Evolutionary conservation across 1,140 invertebrate genomes (phyloP).

Genomic region (Zaprionus kolodkinae): DNA sequence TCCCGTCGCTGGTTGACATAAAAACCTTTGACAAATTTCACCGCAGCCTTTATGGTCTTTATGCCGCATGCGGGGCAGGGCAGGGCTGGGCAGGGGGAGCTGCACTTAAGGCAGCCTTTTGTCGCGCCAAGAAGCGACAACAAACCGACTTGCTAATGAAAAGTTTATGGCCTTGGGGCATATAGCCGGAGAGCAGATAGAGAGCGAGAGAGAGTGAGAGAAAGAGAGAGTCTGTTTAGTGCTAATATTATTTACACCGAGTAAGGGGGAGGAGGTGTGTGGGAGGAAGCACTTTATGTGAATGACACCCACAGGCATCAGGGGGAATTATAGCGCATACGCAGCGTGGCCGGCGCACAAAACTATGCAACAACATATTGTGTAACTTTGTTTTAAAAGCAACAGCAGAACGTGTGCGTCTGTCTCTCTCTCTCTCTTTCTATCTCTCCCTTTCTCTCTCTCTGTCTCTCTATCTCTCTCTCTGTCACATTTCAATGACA

Average conservation of each 20-base stretch:
- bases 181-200: constrained; percentile 36
- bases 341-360: constrained; percentile 43
- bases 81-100: constrained; percentile 9
- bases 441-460: neutral
- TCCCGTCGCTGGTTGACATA: constrained; percentile 71
- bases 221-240: too few species aligned
- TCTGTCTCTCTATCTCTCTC: neutral
- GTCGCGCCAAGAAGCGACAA: constrained; percentile 42
- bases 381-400: constrained; percentile 64
- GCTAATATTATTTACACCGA: constrained; percentile 77
- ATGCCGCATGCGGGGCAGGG: too few species aligned
- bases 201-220: neutral
- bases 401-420: constrained; percentile 44
- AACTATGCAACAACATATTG: constrained; percentile 64
- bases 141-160: constrained; percentile 78
- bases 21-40: constrained; percentile 78
- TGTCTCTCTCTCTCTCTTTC: too few species aligned
- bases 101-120: constrained; percentile 61
- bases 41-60: constrained; percentile 39
- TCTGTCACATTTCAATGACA: constrained; percentile 17
- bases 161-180: constrained; percentile 73
- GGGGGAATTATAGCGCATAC: constrained; percentile 71
- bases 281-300: constrained; percentile 71
- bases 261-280: neutral
- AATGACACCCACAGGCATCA: constrained; percentile 76